Evolutionary conservation across 2,888 invertebrate genomes (phyloP).

Genomic region (Sinohyriopsis cumingii): DNA sequence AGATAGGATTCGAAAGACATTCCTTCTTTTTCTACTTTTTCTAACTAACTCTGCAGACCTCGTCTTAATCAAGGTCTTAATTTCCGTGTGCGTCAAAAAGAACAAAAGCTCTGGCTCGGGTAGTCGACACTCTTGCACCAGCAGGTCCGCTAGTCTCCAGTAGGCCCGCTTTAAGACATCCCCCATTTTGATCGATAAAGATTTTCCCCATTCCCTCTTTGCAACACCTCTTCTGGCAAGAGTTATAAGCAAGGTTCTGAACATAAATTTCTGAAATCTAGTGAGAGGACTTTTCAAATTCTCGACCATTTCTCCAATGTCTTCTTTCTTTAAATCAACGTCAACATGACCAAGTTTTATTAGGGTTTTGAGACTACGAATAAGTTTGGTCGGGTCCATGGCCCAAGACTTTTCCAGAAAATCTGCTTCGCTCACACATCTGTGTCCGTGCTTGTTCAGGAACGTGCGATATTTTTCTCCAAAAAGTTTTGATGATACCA

Average conservation of each 20-base stretch:
- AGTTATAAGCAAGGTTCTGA: not conserved
- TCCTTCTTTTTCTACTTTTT: not conserved
- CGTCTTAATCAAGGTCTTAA: not conserved
- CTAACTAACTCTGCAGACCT: not conserved
- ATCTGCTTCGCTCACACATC: conserved; percentile 2
- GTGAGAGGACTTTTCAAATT: conserved; percentile 5
- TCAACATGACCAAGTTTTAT: not conserved
- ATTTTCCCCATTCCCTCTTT: conserved; percentile 7
- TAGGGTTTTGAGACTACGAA: not conserved
- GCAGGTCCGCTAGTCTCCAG: conserved; percentile 5
- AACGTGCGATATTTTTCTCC: not conserved
- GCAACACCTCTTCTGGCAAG: conserved; percentile 1
- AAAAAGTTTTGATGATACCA: no score
- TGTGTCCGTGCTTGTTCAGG: conserved; percentile 6
- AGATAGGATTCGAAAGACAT: not conserved
- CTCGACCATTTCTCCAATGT: not conserved
- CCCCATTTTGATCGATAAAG: not conserved
- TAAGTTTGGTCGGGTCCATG: not conserved
- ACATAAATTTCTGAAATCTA: not conserved
- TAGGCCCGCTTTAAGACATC: conserved; percentile 5
- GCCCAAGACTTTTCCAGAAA: conserved; percentile 10
- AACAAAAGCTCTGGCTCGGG: conserved; percentile 2
- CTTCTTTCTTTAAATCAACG: not conserved
- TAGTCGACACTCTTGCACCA: conserved; percentile 3
- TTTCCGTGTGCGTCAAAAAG: conserved; percentile 5